phyloP scores from a whole-genome alignment of 2,797 vertebrate species.

The Phoxinus dragarum region DNA sequence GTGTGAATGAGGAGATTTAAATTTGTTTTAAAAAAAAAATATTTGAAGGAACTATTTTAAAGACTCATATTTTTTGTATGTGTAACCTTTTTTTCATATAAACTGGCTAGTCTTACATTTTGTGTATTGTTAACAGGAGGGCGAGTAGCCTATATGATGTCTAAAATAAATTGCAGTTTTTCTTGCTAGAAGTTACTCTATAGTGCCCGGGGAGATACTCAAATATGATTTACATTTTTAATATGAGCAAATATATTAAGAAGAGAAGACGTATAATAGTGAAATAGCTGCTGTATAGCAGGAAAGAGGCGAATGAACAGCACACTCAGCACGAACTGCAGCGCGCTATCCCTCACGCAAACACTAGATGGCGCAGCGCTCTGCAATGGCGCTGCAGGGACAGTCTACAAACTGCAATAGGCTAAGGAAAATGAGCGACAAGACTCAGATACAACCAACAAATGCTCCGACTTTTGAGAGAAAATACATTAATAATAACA shows the following conservation, averaged over 20 bases:
- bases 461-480: neutral
- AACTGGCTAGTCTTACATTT: neutral
- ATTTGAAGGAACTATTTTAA: no score
- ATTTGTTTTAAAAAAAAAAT: no score
- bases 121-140: neutral
- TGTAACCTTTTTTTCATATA: neutral
- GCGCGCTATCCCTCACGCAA: neutral
- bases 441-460: neutral
- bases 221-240: neutral
- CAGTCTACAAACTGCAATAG: neutral
- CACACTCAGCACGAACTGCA: neutral
- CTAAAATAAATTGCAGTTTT: neutral
- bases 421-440: neutral
- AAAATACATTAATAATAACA: neutral
- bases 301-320: neutral
- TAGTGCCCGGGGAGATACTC: neutral
- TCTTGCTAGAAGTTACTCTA: neutral
- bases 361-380: neutral
- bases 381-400: neutral
- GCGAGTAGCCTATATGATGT: neutral
- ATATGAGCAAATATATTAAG: neutral
- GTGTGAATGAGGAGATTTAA: no score
- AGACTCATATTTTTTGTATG: neutral
- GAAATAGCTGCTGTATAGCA: neutral
- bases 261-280: neutral